phyloP scores from a whole-genome alignment of 2,113 vertebrate genomes.

The Rhadina sibilatrix region DNA sequence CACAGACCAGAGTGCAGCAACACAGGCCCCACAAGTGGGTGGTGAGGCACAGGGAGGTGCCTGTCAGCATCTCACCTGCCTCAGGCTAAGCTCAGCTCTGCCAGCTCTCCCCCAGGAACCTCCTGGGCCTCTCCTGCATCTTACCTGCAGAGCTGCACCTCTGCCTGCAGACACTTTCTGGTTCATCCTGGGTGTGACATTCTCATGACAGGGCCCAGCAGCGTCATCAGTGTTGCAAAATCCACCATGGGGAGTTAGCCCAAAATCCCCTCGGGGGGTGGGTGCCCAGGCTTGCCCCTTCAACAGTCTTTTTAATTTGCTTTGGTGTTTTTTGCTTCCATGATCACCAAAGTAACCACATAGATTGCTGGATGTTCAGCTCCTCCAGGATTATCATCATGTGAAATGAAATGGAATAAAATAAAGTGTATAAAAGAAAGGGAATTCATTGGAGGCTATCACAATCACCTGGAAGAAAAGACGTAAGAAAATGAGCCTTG shows the following conservation, averaged over 20 bases:
- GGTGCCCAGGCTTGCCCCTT: not conserved
- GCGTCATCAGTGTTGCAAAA: not conserved
- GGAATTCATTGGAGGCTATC: not conserved
- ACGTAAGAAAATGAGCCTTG: not conserved
- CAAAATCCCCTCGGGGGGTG: not conserved
- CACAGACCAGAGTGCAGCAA: fast-evolving
- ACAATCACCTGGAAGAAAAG: not conserved
- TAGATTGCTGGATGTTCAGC: not conserved
- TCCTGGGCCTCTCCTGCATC: not conserved
- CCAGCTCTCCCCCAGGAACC: not conserved
- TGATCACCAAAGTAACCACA: not conserved
- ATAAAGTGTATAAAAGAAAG: not conserved
- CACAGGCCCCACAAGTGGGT: not conserved
- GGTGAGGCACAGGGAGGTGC: not conserved
- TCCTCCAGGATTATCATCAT: not conserved
- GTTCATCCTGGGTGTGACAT: not conserved
- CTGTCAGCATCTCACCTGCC: not conserved
- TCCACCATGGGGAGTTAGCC: not conserved
- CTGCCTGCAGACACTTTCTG: not conserved
- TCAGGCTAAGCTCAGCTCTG: not conserved
- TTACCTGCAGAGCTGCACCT: not conserved
- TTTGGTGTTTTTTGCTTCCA: not conserved
- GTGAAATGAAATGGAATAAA: not conserved
- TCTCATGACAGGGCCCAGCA: not conserved
- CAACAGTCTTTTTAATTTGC: not conserved